phyloP scores from a whole-genome alignment of 2,113 vertebrate genomes.

The Pedetes capensis region DNA sequence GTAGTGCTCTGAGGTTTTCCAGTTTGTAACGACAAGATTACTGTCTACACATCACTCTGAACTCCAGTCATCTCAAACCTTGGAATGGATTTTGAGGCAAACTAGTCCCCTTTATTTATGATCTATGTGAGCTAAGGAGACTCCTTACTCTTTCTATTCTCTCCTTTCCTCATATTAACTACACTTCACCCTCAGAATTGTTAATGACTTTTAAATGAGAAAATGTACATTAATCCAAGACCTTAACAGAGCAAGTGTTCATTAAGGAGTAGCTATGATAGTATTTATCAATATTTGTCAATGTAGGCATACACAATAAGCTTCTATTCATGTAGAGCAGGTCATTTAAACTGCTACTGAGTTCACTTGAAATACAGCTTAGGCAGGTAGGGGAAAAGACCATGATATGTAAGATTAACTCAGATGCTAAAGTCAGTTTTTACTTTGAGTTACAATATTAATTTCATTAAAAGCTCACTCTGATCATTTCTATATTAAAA shows the following conservation, averaged over 20 bases:
- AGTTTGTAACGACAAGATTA: background rate
- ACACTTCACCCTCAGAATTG: background rate
- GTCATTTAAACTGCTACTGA: background rate
- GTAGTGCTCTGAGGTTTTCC: background rate
- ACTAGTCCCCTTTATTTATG: background rate
- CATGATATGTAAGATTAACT: background rate
- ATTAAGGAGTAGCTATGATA: background rate
- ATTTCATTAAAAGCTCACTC: background rate
- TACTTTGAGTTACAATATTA: background rate
- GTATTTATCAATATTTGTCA: background rate
- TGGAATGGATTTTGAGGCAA: background rate
- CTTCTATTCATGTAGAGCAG: background rate
- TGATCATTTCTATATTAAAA: background rate
- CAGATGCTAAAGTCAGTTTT: background rate
- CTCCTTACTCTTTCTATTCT: background rate
- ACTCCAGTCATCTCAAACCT: background rate
- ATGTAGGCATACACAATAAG: background rate
- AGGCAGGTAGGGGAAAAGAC: background rate
- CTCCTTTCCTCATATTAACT: background rate
- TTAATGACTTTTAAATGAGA: constrained; percentile 23
- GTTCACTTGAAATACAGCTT: background rate
- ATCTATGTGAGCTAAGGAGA: background rate
- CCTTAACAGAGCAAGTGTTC: background rate
- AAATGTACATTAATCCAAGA: background rate
- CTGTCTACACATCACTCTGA: background rate